Percentiles rank a stretch among this genome's conserved stretches.
Evolutionary conservation across 2,888 invertebrate species (phyloP).

Genomic region (Dynastes tityus): DNA sequence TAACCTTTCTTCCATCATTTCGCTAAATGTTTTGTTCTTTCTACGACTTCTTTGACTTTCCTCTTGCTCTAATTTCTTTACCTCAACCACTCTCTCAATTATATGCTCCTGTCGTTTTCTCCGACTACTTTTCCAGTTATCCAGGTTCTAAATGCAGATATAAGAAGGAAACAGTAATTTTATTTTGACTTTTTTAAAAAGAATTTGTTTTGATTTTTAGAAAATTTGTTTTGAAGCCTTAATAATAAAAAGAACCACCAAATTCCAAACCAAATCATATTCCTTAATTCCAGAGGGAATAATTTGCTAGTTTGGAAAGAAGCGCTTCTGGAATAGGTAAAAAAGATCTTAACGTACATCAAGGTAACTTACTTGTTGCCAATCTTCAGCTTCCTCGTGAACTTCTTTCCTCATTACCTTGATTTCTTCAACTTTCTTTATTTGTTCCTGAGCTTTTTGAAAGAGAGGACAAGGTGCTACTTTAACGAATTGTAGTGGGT

Average conservation of each 20-base stretch:
- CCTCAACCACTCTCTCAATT: constrained; percentile 91
- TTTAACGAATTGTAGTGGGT: constrained; percentile 91
- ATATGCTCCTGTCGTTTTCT: constrained; percentile 94
- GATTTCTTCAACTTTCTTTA: constrained; percentile 88
- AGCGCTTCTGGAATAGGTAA: constrained; percentile 19
- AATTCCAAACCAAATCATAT: constrained; percentile 21
- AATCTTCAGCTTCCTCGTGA: constrained; percentile 90
- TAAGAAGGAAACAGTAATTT: constrained; percentile 33
- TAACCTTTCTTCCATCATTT: constrained; percentile 92
- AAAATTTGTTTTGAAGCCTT: too few relatives aligned
- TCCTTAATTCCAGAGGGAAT: not conserved
- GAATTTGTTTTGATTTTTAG: not conserved
- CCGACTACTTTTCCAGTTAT: constrained; percentile 94
- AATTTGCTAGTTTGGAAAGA: not conserved
- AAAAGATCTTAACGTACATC: constrained; percentile 48
- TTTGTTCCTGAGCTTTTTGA: constrained; percentile 88
- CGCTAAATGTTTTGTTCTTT: constrained; percentile 93
- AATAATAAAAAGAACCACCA: constrained; percentile 37
- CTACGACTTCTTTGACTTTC: constrained; percentile 80
- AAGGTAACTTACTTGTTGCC: constrained; percentile 85
- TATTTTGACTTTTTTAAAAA: constrained; percentile 31
- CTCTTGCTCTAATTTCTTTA: constrained; percentile 85
- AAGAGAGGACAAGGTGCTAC: constrained; percentile 91
- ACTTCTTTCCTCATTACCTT: constrained; percentile 86
- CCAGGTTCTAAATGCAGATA: constrained; percentile 80